phyloP scores from a whole-genome alignment of 2,888 invertebrate genomes.

The Congeria kusceri region DNA sequence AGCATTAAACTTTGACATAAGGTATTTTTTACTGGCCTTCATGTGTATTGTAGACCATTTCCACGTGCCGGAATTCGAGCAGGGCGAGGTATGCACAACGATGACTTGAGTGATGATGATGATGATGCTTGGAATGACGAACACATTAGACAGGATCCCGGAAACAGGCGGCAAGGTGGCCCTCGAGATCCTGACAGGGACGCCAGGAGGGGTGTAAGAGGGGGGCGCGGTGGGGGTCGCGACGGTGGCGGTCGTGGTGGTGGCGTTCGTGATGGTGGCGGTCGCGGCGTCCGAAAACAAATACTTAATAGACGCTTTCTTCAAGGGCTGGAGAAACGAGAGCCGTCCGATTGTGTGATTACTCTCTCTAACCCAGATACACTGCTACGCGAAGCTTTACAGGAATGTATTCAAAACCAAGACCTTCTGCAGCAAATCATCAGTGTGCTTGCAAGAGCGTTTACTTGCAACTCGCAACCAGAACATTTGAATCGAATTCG shows the following conservation, averaged over 20 bases:
- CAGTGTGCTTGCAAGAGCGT: constrained; percentile 56
- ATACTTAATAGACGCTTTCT: constrained; percentile 16
- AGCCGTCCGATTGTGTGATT: constrained; percentile 30
- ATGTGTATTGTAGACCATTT: background rate
- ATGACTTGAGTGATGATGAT: background rate
- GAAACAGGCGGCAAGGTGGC: background rate
- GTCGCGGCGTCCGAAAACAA: constrained; percentile 5
- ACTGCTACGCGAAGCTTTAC: constrained; percentile 26
- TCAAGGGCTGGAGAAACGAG: constrained; percentile 23
- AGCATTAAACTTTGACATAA: too few relatives aligned
- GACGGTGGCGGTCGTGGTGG: constrained; percentile 13
- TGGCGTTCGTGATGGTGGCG: constrained; percentile 7
- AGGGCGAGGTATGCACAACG: background rate
- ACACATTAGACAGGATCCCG: constrained; percentile 9
- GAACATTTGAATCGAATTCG: constrained; percentile 34
- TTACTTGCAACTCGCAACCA: constrained; percentile 44
- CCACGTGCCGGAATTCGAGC: background rate
- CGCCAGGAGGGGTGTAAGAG: background rate
- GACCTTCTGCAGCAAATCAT: constrained; percentile 27
- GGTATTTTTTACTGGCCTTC: too few relatives aligned
- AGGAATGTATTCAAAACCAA: constrained; percentile 4
- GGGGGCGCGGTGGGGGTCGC: constrained; percentile 4
- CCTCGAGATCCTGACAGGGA: background rate
- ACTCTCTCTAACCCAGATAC: constrained; percentile 35
- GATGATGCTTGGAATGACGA: constrained; percentile 35